These are phyloP conservation scores for Drosophila bocki DNA, from an alignment of 1,140 invertebrate species.

Conservation along the genomic window DNA sequence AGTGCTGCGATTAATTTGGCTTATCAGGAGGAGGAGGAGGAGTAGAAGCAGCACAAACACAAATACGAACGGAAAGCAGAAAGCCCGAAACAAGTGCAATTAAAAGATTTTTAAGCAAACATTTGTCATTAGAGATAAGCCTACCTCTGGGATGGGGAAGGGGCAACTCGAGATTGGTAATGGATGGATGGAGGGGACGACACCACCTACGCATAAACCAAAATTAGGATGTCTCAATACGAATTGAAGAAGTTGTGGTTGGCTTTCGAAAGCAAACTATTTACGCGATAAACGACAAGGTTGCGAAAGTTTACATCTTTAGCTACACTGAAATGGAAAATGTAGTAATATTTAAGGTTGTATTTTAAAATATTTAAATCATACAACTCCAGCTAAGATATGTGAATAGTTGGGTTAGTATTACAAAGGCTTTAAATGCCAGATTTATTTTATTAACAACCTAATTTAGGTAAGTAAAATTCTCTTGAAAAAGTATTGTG, in stretches of 20 bases:
- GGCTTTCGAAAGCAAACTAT: constrained; percentile 63
- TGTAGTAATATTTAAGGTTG: not conserved
- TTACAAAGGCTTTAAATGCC: no score
- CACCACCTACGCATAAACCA: constrained; percentile 69
- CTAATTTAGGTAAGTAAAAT: no score
- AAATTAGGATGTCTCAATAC: constrained; percentile 76
- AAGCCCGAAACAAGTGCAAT: constrained; percentile 75
- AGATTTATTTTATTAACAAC: no score
- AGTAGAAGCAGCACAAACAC: constrained; percentile 21
- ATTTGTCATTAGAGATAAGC: constrained; percentile 82
- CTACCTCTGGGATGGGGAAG: constrained; percentile 4
- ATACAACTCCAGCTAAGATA: not conserved
- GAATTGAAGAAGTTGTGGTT: not conserved
- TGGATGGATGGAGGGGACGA: constrained; percentile 1
- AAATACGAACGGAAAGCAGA: constrained; percentile 9
- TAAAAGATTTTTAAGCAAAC: constrained; percentile 83
- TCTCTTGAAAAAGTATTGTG: no score
- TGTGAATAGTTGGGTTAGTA: no score
- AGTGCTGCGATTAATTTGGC: constrained; percentile 83
- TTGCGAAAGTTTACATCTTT: not conserved
- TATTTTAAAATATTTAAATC: not conserved
- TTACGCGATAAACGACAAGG: constrained; percentile 71
- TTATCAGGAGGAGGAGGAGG: constrained; percentile 55
- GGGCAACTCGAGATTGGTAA: not conserved
- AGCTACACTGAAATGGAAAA: not conserved